Base-by-base conservation (phyloP, 2,888 invertebrate species). In the Drosophila parthenogenetica region DNA sequence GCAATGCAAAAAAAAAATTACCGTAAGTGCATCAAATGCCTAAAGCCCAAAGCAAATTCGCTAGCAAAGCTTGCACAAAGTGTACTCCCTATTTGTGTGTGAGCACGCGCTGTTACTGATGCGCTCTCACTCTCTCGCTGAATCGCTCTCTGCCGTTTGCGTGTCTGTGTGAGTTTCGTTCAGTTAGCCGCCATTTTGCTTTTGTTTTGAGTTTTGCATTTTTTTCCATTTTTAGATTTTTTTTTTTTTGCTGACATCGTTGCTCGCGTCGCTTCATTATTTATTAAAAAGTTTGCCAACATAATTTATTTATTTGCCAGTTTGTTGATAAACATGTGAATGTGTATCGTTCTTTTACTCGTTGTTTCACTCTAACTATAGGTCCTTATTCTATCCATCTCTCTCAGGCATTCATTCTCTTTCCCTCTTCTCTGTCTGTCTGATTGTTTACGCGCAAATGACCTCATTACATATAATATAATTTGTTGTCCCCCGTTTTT, bases 371-470 rank as follows among this genome's bases (percentile, higher is more conserved):
- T 29, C 29, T 29, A 29, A 29, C 29, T 29, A 8, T 8, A 29
- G 8, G 42, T 25, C 39, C 25, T 32, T 49, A 37, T 29, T 43
- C 25, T 35, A 25, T 29, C 39, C 22, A 22, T 22, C 22, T 22
- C 22, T 22, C 22, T 22, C 22, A 22, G 22, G 25, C 8, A 5
- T 16, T 45, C 10, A 22, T 22, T 17, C 11, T 40, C 19, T 8
- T 25, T 14, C 32, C 42, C 25, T 40, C 29, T 54, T 11, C 22
- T 32, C 35, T 58, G 78, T 50, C 46, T 70, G 77, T 57, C 68
- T 68, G 85, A 85, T 82, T 85, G 82, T 86, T 86, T 84, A 81
- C 75, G 84, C 81, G 82, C 81, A 86, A 86, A 85, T 85, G 86
- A 85, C 85, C 85, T 85, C 87, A 86, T 85, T 85, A 84, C 73